Evolutionary conservation across 2,113 vertebrate genomes (phyloP).

Genomic region (Grantiella picta): DNA sequence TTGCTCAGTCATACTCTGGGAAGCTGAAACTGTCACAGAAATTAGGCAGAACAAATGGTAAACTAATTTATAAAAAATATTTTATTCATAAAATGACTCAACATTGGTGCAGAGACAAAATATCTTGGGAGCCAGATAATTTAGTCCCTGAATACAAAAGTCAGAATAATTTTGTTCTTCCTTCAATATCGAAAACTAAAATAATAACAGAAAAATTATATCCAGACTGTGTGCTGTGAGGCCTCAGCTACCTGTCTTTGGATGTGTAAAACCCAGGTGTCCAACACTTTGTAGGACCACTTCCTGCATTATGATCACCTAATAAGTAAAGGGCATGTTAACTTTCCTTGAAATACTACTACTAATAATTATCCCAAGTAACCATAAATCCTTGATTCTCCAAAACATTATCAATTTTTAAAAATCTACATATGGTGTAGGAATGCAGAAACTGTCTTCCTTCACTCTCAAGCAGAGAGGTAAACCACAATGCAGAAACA

Average conservation of each 20-base stretch:
- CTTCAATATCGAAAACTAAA: not conserved
- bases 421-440: not conserved
- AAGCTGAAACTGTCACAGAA: not conserved
- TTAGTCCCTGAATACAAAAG: not conserved
- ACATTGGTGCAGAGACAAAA: not conserved
- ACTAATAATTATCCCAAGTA: not conserved
- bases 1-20: not conserved
- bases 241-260: not conserved
- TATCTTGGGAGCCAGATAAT: not conserved
- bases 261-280: not conserved
- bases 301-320: not conserved
- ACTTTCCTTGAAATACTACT: not conserved
- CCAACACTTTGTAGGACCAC: not conserved
- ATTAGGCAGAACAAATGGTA: not conserved
- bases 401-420: not conserved
- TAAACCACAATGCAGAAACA: not conserved
- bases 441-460: not conserved
- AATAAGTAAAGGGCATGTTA: not conserved
- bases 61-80: not conserved
- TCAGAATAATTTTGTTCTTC: not conserved
- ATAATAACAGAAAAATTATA: not conserved
- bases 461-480: not conserved
- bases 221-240: not conserved
- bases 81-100: conserved; percentile 43
- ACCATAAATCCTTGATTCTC: not conserved